phyloP scores from a whole-genome alignment of 2,113 vertebrate genomes.

The Coryphaenoides rupestris region DNA sequence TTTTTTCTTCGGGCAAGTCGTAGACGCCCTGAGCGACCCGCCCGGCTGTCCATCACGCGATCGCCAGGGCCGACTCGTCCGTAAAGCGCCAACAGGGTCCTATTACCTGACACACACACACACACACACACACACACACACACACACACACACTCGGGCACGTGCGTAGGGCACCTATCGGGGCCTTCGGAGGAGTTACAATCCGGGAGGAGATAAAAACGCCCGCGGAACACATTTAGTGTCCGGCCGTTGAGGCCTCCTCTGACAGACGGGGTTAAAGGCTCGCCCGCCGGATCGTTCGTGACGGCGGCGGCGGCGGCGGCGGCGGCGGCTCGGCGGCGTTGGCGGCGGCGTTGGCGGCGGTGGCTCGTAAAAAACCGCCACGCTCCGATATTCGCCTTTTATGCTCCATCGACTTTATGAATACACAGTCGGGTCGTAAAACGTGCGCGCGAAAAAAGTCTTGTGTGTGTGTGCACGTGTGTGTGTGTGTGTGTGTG shows the following conservation, averaged over 20 bases:
- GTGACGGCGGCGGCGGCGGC: conserved; percentile 15
- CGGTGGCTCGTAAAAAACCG: not conserved
- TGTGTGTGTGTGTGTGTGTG: too few species aligned
- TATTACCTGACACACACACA: conserved; percentile 41
- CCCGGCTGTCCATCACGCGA: conserved; percentile 47
- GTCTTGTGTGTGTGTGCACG: too few species aligned
- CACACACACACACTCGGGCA: conserved; percentile 17
- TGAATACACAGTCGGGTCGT: too few species aligned
- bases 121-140: conserved; percentile 12
- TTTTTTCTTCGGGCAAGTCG: conserved; percentile 3
- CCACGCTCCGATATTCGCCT: too few species aligned
- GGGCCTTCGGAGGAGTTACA: conserved; percentile 42
- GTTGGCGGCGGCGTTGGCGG: too few species aligned
- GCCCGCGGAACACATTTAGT: conserved; percentile 24
- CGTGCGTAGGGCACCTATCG: conserved; percentile 29
- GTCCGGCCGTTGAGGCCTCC: not conserved
- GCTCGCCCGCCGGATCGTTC: conserved; percentile 21
- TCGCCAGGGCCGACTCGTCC: conserved; percentile 34
- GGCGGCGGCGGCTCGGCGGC: too few species aligned
- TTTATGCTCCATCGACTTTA: too few species aligned
- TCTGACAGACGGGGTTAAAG: conserved; percentile 20
- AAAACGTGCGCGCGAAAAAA: too few species aligned
- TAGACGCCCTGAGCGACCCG: conserved; percentile 33
- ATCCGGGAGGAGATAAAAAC: conserved; percentile 31
- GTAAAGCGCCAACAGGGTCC: conserved; percentile 34